A percentile compares a stretch with the other conserved stretches of the same genome.
Conservation (phyloP, 2,888 invertebrate species). For the Liodrosophila aerea region DNA sequence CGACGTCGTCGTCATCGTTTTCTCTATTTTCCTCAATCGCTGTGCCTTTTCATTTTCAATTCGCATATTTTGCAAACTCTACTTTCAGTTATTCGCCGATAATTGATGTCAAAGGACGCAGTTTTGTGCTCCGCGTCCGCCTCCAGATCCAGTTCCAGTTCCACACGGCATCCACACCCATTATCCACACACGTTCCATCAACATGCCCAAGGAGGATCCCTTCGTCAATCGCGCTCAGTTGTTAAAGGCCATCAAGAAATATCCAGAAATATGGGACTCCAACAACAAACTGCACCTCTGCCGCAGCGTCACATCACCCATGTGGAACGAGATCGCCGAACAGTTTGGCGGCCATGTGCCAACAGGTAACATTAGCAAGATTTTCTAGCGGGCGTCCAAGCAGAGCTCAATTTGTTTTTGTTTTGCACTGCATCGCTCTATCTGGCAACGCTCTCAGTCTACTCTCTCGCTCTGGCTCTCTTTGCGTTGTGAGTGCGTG, state of each 20-base stretch:
- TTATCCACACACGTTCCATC: not conserved
- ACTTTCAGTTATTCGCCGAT: constrained; percentile 82
- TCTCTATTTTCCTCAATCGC: constrained; percentile 82
- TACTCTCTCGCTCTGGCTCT: too few relatives aligned
- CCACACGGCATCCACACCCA: constrained; percentile 15
- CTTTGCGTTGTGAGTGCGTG: too few relatives aligned
- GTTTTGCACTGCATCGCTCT: constrained; percentile 7
- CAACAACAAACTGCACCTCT: constrained; percentile 80
- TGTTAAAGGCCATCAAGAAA: constrained; percentile 79
- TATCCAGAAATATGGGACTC: constrained; percentile 81
- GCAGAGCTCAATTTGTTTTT: constrained; percentile 31
- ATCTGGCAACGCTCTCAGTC: not conserved
- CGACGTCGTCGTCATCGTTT: constrained; percentile 77
- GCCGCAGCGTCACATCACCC: constrained; percentile 80
- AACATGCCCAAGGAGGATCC: constrained; percentile 79
- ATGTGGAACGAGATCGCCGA: constrained; percentile 81
- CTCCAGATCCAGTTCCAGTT: constrained; percentile 27
- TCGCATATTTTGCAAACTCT: constrained; percentile 82
- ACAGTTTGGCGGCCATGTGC: constrained; percentile 80
- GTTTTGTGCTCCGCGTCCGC: constrained; percentile 68
- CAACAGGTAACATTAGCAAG: constrained; percentile 74
- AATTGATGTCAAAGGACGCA: constrained; percentile 82
- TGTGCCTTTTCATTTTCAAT: constrained; percentile 81
- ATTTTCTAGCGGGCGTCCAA: constrained; percentile 10
- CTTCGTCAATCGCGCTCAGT: constrained; percentile 79